Base-by-base conservation (phyloP, 2,888 invertebrate species). In the Pristionchus entomophagus region DNA sequence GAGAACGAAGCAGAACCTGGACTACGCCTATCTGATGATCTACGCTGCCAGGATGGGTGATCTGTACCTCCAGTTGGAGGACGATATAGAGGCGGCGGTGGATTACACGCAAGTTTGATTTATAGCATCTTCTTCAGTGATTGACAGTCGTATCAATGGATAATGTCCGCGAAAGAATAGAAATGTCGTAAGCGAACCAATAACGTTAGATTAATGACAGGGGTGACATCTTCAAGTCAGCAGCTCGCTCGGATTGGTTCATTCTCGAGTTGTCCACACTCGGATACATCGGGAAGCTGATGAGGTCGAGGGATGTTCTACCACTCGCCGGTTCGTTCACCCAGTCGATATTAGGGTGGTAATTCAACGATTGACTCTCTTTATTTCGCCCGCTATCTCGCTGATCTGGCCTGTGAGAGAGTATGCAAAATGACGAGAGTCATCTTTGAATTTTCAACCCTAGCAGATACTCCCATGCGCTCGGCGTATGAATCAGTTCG, bases 221-320 rank as follows among this genome's bases (percentile, higher is more conserved):
- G 4, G 41, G 29, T 12, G 38, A 38, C 14, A 10, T 82, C 10
- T 38, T 82, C 38, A 59, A 82, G 19, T 80, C 41, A 12, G 73
- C 73, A 14, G 73, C 22, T 17, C 73, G 41, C 1, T 3, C 41
- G 12, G 73, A 41, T 17, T 99, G 98, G 98, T 96, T 98, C 91
- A 96, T 97, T 85, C 95, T 98, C 85, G 97, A 98, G 94, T 98
- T 97, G 94, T 97, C 97, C 93, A 96, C 96, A 88, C 95, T 97
- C 4, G 98, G 98, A 53, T 98, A 98, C 93, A 98, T 98, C 90
- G 97, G 95, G 3, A 95, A 95, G 95, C 95, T 99, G 95, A 97
- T 99, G 94, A 96, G 96, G 93, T 96, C 97, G 29, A 96, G 96
- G 0, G 97, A 97, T 93, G 94, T 98, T 35, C 96, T 96, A 0